These are phyloP conservation scores for Belonocnema kinseyi DNA, from an alignment of 1,140 invertebrate genomes.

Conservation along the genomic window DNA sequence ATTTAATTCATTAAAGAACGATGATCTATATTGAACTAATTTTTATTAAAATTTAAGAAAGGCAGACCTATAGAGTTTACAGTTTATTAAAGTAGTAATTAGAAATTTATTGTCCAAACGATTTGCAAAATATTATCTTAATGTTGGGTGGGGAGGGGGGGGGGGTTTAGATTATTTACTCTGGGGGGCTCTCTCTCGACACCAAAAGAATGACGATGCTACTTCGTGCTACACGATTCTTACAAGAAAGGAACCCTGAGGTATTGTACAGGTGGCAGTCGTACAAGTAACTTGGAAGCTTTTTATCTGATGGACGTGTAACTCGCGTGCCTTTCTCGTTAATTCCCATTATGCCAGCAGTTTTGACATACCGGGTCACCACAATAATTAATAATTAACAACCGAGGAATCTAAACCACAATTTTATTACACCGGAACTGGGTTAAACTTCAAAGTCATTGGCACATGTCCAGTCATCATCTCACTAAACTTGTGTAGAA, in stretches of 20 bases:
- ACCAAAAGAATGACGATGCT: neutral
- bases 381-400: neutral
- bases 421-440: neutral
- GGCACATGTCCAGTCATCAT: no score
- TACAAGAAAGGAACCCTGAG: neutral
- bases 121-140: no score
- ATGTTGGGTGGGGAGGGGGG: neutral
- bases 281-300: constrained; percentile 22
- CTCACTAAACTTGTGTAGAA: no score
- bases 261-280: constrained; percentile 21
- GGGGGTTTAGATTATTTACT: neutral
- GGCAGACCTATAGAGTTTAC: no score
- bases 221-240: constrained; percentile 23
- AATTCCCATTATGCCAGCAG: constrained; percentile 12
- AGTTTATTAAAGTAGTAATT: no score
- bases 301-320: constrained; percentile 28
- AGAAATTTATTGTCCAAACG: no score
- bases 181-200: neutral
- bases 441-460: no score
- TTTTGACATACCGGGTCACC: constrained; percentile 8
- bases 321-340: constrained; percentile 12
- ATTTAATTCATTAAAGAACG: no score
- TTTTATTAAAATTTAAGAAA: no score
- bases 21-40: no score
- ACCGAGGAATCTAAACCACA: neutral